phyloP scores from a whole-genome alignment of 2,113 vertebrate genomes.

The Cavia aperea region DNA sequence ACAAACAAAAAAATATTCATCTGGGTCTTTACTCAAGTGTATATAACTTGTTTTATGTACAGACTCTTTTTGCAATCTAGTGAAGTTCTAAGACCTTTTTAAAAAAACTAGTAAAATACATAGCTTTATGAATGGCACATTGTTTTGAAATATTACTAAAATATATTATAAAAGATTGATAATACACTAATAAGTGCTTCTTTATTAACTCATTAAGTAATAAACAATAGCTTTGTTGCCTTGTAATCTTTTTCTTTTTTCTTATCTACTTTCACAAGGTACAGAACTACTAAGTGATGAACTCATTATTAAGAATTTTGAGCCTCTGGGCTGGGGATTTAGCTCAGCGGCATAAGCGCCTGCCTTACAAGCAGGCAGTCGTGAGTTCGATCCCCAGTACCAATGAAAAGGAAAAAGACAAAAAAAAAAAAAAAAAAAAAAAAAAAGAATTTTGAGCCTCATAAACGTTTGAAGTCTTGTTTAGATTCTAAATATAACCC shows the following conservation, averaged over 20 bases:
- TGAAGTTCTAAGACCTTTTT: not conserved
- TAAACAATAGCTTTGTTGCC: not conserved
- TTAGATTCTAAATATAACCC: not conserved
- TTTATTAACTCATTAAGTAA: conserved; percentile 7
- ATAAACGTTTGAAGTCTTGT: not conserved
- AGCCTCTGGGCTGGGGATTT: not conserved
- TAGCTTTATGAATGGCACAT: conserved; percentile 9
- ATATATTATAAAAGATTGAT: not conserved
- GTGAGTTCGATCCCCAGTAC: too few species aligned
- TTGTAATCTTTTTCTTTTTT: not conserved
- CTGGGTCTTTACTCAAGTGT: not conserved
- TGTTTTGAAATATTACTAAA: conserved; percentile 1
- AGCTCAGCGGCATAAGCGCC: too few species aligned
- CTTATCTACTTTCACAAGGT: not conserved
- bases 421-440: too few species aligned
- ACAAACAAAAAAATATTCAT: not conserved
- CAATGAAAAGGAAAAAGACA: too few species aligned
- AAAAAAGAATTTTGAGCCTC: not conserved
- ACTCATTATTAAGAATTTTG: not conserved
- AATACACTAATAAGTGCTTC: not conserved
- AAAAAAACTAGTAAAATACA: not conserved
- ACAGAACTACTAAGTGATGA: not conserved
- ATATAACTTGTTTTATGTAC: not conserved
- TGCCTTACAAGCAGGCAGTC: too few species aligned
- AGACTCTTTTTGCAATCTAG: not conserved